These are phyloP conservation scores for Zapornia atra DNA, from an alignment of 2,113 vertebrate genomes.

Conservation along the genomic window DNA sequence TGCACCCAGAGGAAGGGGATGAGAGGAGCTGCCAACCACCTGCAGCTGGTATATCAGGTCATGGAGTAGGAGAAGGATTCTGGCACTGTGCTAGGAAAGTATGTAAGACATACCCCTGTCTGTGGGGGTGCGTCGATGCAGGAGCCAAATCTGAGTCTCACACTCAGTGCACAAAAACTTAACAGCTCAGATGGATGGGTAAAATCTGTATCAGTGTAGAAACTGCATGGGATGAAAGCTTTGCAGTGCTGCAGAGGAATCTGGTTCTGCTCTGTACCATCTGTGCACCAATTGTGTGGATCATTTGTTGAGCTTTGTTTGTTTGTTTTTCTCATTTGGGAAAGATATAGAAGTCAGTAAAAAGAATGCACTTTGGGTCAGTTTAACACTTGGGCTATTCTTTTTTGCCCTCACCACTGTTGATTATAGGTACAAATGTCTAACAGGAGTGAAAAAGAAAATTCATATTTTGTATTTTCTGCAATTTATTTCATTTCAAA, in stretches of 20 bases:
- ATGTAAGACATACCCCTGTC: constrained; percentile 45
- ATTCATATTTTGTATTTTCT: background rate
- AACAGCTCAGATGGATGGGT: constrained; percentile 69
- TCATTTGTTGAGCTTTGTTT: constrained; percentile 56
- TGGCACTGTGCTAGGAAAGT: constrained; percentile 29
- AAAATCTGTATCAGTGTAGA: constrained; percentile 44
- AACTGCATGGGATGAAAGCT: constrained; percentile 47
- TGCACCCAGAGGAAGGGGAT: background rate
- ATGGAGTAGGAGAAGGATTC: constrained; percentile 15
- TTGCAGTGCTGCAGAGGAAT: constrained; percentile 59
- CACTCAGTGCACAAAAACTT: constrained; percentile 43
- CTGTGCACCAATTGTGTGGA: constrained; percentile 58
- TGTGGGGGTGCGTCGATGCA: constrained; percentile 37
- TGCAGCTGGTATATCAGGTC: constrained; percentile 31
- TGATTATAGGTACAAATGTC: background rate
- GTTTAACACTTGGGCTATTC: background rate
- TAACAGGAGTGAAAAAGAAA: background rate
- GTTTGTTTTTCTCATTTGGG: background rate
- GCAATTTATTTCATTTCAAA: background rate
- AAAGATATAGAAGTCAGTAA: constrained; percentile 22
- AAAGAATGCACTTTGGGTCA: background rate
- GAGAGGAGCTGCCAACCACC: background rate
- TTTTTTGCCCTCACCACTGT: background rate
- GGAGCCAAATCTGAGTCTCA: constrained; percentile 71
- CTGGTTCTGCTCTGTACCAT: constrained; percentile 57